These are phyloP conservation scores for Lagorchestes hirsutus DNA, from an alignment of 2,797 vertebrate species.

Conservation along the genomic window DNA sequence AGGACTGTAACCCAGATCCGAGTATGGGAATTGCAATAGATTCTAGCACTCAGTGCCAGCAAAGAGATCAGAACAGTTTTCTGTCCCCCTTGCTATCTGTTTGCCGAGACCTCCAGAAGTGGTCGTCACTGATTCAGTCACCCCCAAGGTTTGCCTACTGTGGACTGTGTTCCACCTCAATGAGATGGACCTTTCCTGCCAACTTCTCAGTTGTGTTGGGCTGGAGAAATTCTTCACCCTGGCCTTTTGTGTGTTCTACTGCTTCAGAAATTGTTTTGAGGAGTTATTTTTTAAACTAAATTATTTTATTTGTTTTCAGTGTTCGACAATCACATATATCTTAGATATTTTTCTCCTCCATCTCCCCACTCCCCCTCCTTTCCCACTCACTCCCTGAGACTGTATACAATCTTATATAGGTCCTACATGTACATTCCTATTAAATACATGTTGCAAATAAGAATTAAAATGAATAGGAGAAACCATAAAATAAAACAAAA, in stretches of 20 bases:
- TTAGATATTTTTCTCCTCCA: too few species aligned
- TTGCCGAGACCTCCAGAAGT: neutral
- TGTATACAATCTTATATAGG: too few species aligned
- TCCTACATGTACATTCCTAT: too few species aligned
- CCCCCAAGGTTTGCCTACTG: neutral
- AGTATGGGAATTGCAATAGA: neutral
- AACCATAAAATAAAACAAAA: too few species aligned
- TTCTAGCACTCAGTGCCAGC: neutral
- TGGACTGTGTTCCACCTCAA: neutral
- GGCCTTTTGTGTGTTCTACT: neutral
- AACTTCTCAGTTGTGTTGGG: neutral
- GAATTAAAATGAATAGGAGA: too few species aligned
- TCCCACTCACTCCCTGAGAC: too few species aligned
- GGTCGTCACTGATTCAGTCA: neutral
- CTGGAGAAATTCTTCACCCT: neutral
- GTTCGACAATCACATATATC: too few species aligned
- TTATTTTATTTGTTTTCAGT: too few species aligned
- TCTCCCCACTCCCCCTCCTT: too few species aligned
- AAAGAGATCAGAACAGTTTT: neutral
- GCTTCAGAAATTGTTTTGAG: neutral
- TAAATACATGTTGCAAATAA: too few species aligned
- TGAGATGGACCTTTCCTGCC: neutral
- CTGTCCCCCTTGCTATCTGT: neutral
- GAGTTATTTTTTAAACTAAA: neutral
- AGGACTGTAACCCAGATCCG: neutral